phyloP scores from a whole-genome alignment of 2,888 invertebrate species.

The Leuctra nigra region DNA sequence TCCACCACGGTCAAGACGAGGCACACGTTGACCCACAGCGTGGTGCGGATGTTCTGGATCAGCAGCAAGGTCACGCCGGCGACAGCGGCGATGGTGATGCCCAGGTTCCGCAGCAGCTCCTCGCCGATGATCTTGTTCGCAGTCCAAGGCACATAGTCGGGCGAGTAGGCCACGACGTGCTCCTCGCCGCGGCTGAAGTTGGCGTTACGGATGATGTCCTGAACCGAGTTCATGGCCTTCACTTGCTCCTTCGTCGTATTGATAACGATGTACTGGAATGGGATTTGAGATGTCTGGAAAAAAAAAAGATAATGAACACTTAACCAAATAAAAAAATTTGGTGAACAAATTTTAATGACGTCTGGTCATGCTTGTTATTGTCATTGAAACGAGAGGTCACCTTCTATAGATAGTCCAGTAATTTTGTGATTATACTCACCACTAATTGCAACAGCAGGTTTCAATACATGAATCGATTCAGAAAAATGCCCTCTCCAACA shows the following conservation, averaged over 20 bases:
- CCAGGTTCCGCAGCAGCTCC: slow-evolving; percentile 40
- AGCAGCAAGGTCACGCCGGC: slow-evolving; percentile 41
- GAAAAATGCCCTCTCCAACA: no score
- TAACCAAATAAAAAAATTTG: no score
- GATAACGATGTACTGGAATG: slow-evolving; percentile 38
- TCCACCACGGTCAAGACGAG: slow-evolving; percentile 43
- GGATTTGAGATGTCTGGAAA: slow-evolving; percentile 37
- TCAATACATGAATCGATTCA: no score
- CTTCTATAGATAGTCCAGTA: no score
- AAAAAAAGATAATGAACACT: not conserved
- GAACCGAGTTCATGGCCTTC: slow-evolving; percentile 37
- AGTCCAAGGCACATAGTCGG: slow-evolving; percentile 39
- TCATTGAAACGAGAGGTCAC: no score
- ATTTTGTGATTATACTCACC: no score
- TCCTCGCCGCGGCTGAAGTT: slow-evolving; percentile 35
- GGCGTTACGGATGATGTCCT: slow-evolving; percentile 33
- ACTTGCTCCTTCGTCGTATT: slow-evolving; percentile 37
- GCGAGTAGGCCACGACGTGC: slow-evolving; percentile 36
- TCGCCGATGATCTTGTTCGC: slow-evolving; percentile 39
- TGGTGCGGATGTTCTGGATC: slow-evolving; percentile 40
- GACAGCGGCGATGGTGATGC: slow-evolving; percentile 42
- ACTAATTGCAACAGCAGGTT: no score
- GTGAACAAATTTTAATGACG: no score
- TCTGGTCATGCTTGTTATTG: no score
- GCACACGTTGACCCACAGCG: slow-evolving; percentile 42